Conservation (phyloP, 2,113 vertebrate genomes). For the zebrafish (Danio rerio) region GRCz12tu NC_133197.1:35594501-35595000, state of each 20-base stretch:
- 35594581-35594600: conserved; percentile 43
- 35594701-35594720: neutral
- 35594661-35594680: conserved; percentile 25
- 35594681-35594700: conserved; percentile 35
- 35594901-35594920: no score
- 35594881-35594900: neutral
- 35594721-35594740: neutral
- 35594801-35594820: conserved; percentile 13
- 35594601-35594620: conserved; percentile 34
- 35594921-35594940: no score
- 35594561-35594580: conserved; percentile 40
- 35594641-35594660: conserved; percentile 26
- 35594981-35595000: conserved; percentile 9
- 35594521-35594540: neutral
- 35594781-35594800: neutral
- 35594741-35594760: conserved; percentile 20
- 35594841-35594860: neutral
- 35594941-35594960: neutral
- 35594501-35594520: neutral
- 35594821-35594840: neutral
- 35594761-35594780: neutral
- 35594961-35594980: neutral
- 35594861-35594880: neutral
- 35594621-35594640: conserved; percentile 12
- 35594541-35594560: conserved; percentile 22